Percentiles rank a stretch among this genome's conserved stretches.
Conservation (phyloP, 2,113 vertebrate genomes). For the Bubo bubo region DNA sequence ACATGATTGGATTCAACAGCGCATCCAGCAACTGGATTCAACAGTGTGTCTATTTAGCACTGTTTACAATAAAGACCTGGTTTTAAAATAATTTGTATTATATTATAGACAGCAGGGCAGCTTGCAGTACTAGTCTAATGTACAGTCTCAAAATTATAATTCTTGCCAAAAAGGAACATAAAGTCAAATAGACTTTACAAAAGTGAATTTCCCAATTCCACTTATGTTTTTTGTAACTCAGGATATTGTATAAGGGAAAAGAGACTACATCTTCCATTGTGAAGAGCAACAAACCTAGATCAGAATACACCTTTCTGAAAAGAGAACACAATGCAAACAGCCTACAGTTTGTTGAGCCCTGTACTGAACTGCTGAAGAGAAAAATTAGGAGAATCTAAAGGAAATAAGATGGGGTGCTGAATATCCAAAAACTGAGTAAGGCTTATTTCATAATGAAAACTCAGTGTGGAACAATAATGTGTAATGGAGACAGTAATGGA, state of each 20-base stretch:
- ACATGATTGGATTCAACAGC: background rate
- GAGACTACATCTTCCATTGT: background rate
- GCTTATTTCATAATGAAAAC: background rate
- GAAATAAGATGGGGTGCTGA: background rate
- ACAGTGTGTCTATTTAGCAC: background rate
- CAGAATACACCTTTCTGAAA: background rate
- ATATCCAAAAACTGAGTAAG: background rate
- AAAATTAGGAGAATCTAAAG: background rate
- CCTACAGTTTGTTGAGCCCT: background rate
- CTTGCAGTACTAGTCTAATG: background rate
- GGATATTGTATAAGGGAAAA: background rate
- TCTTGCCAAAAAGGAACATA: background rate
- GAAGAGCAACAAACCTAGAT: background rate
- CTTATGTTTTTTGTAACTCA: accelerated
- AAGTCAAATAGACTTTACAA: background rate
- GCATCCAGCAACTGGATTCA: background rate
- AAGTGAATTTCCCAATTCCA: background rate
- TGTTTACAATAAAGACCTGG: background rate
- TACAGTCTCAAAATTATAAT: background rate
- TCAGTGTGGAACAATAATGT: background rate
- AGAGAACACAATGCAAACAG: background rate
- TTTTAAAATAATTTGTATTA: background rate
- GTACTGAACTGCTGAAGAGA: background rate
- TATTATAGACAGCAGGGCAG: background rate
- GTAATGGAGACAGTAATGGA: background rate